These are phyloP conservation scores for Pseudorhombus dupliciocellatus DNA, from an alignment of 2,113 vertebrate genomes.

Conservation along the genomic window DNA sequence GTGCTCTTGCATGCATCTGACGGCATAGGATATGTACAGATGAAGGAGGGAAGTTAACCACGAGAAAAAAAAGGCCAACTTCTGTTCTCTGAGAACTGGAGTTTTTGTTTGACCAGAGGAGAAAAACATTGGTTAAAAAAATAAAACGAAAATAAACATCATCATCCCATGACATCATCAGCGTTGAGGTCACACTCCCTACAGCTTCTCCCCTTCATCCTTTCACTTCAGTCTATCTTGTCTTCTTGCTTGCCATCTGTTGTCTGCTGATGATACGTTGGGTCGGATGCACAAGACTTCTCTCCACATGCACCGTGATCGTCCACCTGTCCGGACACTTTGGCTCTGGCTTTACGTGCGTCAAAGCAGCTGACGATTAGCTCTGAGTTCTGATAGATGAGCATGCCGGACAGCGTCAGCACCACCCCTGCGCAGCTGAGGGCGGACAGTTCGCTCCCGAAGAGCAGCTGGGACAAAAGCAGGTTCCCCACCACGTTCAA, in stretches of 20 bases:
- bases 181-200: conserved; percentile 27
- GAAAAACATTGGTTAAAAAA: conserved; percentile 59
- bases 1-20: conserved; percentile 65
- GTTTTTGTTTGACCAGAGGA: conserved; percentile 39
- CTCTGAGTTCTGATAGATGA: conserved; percentile 94
- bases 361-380: conserved; percentile 83
- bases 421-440: conserved; percentile 90
- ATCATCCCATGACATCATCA: conserved; percentile 17
- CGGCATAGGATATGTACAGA: conserved; percentile 35
- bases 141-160: conserved; percentile 4
- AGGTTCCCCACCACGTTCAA: conserved; percentile 93
- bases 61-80: conserved; percentile 40
- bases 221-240: conserved; percentile 66
- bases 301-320: background rate
- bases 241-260: conserved; percentile 42
- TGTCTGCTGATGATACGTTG: conserved; percentile 35
- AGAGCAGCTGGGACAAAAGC: conserved; percentile 89
- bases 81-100: conserved; percentile 25
- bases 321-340: background rate
- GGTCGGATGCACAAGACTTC: conserved; percentile 12
- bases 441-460: conserved; percentile 85
- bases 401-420: conserved; percentile 89
- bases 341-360: conserved; percentile 48
- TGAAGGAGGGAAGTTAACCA: conserved; percentile 22
- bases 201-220: conserved; percentile 15